These are phyloP conservation scores for Drosophila asahinai DNA, from an alignment of 1,140 invertebrate genomes.

Conservation along the genomic window DNA sequence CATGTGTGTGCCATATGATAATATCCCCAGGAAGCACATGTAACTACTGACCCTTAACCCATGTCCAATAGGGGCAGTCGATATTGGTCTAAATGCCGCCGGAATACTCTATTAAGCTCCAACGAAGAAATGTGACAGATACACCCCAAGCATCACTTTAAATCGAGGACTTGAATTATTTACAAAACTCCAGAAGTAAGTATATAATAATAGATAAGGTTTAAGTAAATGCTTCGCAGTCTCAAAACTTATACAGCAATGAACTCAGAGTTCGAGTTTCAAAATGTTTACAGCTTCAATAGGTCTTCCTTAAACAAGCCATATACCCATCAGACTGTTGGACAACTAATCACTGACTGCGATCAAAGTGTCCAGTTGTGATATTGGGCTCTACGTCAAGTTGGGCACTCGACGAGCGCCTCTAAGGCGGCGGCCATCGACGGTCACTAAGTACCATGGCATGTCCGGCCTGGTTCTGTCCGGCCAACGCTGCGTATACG, in stretches of 20 bases:
- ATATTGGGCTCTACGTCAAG: conserved; percentile 64
- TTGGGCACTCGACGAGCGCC: conserved; percentile 55
- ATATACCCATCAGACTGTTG: background rate
- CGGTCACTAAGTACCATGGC: conserved; percentile 47
- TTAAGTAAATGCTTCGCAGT: too few species aligned
- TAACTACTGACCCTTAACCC: conserved; percentile 18
- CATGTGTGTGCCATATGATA: conserved; percentile 46
- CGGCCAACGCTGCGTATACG: conserved; percentile 56
- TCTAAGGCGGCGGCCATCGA: conserved; percentile 42
- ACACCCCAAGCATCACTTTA: background rate
- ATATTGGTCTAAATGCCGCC: background rate
- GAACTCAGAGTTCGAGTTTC: background rate
- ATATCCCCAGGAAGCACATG: conserved; percentile 36
- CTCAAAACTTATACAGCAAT: too few species aligned
- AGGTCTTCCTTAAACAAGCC: background rate
- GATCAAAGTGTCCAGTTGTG: conserved; percentile 74
- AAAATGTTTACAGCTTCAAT: background rate
- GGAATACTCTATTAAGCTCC: conserved; percentile 5
- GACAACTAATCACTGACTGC: conserved; percentile 70
- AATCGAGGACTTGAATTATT: background rate
- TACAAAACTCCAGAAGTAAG: background rate
- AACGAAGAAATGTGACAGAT: background rate
- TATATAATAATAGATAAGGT: too few species aligned
- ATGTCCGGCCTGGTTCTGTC: conserved; percentile 22
- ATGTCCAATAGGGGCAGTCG: conserved; percentile 12